Evolutionary conservation across 2,113 vertebrate genomes (phyloP).

Genomic region (Pterophyllum scalare): DNA sequence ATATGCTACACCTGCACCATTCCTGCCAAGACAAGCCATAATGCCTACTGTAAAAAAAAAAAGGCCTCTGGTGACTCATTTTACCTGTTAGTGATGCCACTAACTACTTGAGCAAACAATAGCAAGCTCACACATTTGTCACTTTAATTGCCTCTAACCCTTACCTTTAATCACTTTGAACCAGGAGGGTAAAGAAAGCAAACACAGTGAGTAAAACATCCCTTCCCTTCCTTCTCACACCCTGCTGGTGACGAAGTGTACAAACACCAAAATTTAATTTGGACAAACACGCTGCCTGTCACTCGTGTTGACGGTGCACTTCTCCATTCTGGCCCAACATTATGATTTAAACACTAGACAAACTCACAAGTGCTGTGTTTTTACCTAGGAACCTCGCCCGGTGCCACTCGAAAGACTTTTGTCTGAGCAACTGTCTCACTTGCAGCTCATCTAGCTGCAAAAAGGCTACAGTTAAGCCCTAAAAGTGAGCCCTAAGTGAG

Average conservation of each 20-base stretch:
- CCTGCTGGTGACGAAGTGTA: constrained; percentile 17
- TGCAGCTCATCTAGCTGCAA: constrained; percentile 21
- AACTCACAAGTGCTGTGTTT: constrained; percentile 1
- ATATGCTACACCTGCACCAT: neutral
- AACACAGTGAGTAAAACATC: neutral
- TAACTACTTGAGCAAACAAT: constrained; percentile 5
- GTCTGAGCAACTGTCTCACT: constrained; percentile 51
- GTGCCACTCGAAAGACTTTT: constrained; percentile 27
- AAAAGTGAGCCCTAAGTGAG: constrained; percentile 57
- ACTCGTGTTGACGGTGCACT: neutral
- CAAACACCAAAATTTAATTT: constrained; percentile 31
- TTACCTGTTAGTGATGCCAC: neutral
- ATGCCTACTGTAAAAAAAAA: neutral
- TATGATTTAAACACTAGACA: constrained; percentile 4
- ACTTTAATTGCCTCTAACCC: constrained; percentile 8
- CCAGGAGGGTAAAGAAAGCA: neutral
- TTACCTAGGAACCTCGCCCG: constrained; percentile 24
- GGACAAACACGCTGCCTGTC: neutral
- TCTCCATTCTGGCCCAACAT: neutral
- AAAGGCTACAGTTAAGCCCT: constrained; percentile 41
- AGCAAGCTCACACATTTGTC: neutral
- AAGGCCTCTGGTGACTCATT: neutral
- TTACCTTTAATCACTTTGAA: neutral
- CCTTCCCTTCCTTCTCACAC: constrained; percentile 21
- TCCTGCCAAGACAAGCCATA: constrained; percentile 9